Conservation (phyloP, 2,797 vertebrate genomes). For the Notolepis coatsorum region DNA sequence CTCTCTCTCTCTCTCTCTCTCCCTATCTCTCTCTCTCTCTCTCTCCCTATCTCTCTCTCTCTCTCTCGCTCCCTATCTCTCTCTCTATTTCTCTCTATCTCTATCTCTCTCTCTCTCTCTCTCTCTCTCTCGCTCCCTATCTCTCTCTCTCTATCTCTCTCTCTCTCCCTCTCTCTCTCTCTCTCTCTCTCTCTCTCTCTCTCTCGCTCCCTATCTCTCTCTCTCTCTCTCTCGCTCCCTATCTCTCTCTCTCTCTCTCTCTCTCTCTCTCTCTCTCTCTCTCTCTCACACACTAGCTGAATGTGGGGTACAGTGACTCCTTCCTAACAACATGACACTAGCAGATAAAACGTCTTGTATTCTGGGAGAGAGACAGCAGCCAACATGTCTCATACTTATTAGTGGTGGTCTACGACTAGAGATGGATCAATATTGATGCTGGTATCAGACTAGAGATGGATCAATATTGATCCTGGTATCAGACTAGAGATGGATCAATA, state of each 20-base stretch:
- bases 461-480: too few relatives aligned
- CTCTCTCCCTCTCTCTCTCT: neutral
- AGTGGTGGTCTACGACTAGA: too few relatives aligned
- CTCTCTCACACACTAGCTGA: too few relatives aligned
- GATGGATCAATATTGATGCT: too few relatives aligned
- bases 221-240: too few relatives aligned
- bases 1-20: constrained; percentile 11
- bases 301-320: too few relatives aligned
- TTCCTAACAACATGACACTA: too few relatives aligned
- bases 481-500: too few relatives aligned
- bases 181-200: neutral
- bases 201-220: constrained; percentile 18
- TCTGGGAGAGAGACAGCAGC: too few relatives aligned
- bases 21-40: neutral
- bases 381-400: too few relatives aligned
- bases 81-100: neutral
- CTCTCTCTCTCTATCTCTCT: constrained; percentile 14
- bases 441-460: too few relatives aligned
- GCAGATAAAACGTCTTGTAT: too few relatives aligned
- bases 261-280: constrained; percentile 50
- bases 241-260: neutral
- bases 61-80: neutral
- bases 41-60: neutral
- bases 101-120: neutral
- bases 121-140: constrained; percentile 11